These are phyloP conservation scores for Pseudanteris insignis DNA, from an alignment of 2,888 invertebrate genomes.

Conservation along the genomic window DNA sequence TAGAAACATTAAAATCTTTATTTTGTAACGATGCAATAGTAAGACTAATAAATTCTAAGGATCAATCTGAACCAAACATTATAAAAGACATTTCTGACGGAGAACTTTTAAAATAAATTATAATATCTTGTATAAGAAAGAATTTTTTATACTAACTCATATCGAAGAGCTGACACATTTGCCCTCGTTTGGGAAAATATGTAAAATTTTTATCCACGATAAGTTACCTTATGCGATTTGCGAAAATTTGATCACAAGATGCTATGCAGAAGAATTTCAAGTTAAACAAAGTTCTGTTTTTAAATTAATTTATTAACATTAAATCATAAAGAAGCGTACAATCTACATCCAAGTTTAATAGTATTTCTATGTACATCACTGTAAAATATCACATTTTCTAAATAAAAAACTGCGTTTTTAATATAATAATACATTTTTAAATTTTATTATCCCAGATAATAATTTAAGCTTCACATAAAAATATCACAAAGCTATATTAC, in stretches of 20 bases:
- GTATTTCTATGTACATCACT: neutral
- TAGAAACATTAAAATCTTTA: constrained; percentile 22
- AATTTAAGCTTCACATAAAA: no score
- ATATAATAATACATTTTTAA: no score
- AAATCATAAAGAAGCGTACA: neutral
- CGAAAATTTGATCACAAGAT: neutral
- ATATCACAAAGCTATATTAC: no score
- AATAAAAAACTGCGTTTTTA: no score
- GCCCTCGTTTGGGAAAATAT: neutral
- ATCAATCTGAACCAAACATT: constrained; percentile 7
- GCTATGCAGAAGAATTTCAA: constrained; percentile 5
- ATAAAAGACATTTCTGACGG: constrained; percentile 10
- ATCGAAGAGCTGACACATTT: no score
- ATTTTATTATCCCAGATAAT: no score
- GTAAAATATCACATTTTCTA: neutral
- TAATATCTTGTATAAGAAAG: no score
- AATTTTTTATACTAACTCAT: no score
- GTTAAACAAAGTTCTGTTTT: no score
- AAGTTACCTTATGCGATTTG: constrained; percentile 7
- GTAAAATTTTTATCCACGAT: neutral
- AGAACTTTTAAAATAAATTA: neutral
- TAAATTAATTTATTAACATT: constrained; percentile 1
- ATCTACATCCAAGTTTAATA: neutral
- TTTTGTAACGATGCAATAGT: neutral
- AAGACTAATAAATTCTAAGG: neutral